These are phyloP conservation scores for Hoplodrina blanda DNA, from an alignment of 2,888 invertebrate genomes.

Conservation along the genomic window DNA sequence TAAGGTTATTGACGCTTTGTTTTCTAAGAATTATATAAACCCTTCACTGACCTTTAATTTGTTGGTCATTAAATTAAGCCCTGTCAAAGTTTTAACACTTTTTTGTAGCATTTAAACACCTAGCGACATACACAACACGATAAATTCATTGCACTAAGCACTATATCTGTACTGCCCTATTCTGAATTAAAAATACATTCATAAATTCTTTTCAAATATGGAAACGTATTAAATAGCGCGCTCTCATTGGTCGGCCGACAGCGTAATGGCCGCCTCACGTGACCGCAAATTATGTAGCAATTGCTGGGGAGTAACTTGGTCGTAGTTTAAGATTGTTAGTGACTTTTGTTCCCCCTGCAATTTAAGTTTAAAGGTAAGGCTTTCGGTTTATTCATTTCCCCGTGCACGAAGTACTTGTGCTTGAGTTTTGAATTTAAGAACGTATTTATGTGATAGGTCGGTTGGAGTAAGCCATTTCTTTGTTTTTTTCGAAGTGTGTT, in stretches of 20 bases:
- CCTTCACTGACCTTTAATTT: slow-evolving; percentile 45
- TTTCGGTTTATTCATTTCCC: slow-evolving; percentile 58
- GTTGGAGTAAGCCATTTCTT: neutral
- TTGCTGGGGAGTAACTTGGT: slow-evolving; percentile 77
- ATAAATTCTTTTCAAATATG: slow-evolving; percentile 82
- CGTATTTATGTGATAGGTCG: neutral
- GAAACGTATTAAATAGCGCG: slow-evolving; percentile 84
- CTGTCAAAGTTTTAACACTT: slow-evolving; percentile 38
- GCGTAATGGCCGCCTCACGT: slow-evolving; percentile 88
- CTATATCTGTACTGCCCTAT: slow-evolving; percentile 60
- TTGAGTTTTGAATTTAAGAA: slow-evolving; percentile 16
- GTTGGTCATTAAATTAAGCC: slow-evolving; percentile 25
- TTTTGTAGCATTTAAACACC: slow-evolving; percentile 26
- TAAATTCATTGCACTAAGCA: slow-evolving; percentile 30
- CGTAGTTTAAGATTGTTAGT: slow-evolving; percentile 73
- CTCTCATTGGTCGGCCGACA: slow-evolving; percentile 82
- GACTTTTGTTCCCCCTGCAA: slow-evolving; percentile 63
- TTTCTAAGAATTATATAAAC: slow-evolving; percentile 15
- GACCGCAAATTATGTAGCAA: slow-evolving; percentile 88
- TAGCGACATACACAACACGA: slow-evolving; percentile 15
- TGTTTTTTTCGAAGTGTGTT: neutral
- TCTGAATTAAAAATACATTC: slow-evolving; percentile 72
- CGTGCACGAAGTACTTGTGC: slow-evolving; percentile 52
- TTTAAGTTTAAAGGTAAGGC: slow-evolving; percentile 62
- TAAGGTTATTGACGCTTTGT: slow-evolving; percentile 13